Evolutionary conservation across 2,113 vertebrate species (phyloP).

Genomic region (Menidia beryllina): DNA sequence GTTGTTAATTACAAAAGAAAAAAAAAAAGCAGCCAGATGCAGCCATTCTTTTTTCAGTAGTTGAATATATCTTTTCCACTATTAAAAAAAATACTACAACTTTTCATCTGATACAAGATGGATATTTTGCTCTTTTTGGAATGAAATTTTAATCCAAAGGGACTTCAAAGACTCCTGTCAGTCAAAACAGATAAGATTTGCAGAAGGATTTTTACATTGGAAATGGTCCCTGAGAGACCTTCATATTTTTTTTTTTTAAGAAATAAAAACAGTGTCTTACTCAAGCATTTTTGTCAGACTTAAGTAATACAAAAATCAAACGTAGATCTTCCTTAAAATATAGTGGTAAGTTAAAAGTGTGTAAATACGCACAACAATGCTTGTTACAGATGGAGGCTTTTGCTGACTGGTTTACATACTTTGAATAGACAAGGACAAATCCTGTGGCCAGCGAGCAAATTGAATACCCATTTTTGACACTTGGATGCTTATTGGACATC

Average conservation of each 20-base stretch:
- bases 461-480: slow-evolving; percentile 19
- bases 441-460: neutral
- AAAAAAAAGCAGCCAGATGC: neutral
- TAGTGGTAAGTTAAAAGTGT: neutral
- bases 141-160: too few species aligned
- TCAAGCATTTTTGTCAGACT: neutral
- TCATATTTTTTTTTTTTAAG: neutral
- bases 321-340: neutral
- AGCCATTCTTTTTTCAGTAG: neutral
- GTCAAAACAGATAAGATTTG: neutral
- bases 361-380: slow-evolving; percentile 11
- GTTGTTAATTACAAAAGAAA: neutral
- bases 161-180: slow-evolving; percentile 1
- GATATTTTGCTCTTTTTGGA: neutral
- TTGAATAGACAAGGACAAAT: slow-evolving; percentile 7
- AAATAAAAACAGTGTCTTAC: neutral
- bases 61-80: neutral
- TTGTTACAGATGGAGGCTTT: neutral
- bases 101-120: neutral
- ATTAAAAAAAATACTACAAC: neutral
- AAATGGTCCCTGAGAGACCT: neutral
- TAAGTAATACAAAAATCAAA: neutral
- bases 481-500: slow-evolving; percentile 17
- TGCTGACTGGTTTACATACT: slow-evolving; percentile 28
- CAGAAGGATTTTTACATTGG: neutral